phyloP scores from a whole-genome alignment of 2,888 invertebrate species.

The Agriopis leucophaearia region DNA sequence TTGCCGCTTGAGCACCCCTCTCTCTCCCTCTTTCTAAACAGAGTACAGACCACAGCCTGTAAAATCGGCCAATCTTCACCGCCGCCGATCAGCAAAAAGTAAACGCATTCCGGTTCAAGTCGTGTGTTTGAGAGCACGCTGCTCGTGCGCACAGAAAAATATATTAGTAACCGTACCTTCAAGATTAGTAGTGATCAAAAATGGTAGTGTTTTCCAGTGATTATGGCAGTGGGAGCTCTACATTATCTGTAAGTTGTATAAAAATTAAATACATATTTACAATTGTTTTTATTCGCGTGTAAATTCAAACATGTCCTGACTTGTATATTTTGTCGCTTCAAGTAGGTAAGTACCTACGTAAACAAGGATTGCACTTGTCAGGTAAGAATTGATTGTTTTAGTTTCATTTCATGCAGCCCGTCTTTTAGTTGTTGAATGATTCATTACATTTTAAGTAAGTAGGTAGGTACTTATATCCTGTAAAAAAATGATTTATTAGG shows the following conservation, averaged over 20 bases:
- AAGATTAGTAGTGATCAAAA: constrained; percentile 43
- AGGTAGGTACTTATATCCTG: neutral
- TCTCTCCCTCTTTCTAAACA: too few species aligned
- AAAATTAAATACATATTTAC: neutral
- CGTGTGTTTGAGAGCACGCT: constrained; percentile 39
- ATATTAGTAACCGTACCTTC: constrained; percentile 42
- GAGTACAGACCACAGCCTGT: neutral
- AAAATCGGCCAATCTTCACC: neutral
- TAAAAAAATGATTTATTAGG: too few species aligned
- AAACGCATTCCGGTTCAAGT: constrained; percentile 46
- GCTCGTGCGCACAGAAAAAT: constrained; percentile 21
- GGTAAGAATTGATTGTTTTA: neutral
- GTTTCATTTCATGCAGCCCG: neutral
- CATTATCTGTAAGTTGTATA: constrained; percentile 62
- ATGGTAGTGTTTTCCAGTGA: constrained; percentile 58
- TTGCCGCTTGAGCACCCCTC: too few species aligned
- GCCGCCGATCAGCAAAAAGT: constrained; percentile 6
- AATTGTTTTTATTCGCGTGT: neutral
- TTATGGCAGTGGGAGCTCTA: constrained; percentile 63
- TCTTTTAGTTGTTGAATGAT: neutral
- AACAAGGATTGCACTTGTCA: neutral
- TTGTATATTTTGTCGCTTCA: neutral
- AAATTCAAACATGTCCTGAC: constrained; percentile 16
- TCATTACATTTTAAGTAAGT: neutral
- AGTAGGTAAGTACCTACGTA: neutral